These are phyloP conservation scores for Alcedo quadribrachys DNA, from an alignment of 2,797 vertebrate species.

Conservation along the genomic window DNA sequence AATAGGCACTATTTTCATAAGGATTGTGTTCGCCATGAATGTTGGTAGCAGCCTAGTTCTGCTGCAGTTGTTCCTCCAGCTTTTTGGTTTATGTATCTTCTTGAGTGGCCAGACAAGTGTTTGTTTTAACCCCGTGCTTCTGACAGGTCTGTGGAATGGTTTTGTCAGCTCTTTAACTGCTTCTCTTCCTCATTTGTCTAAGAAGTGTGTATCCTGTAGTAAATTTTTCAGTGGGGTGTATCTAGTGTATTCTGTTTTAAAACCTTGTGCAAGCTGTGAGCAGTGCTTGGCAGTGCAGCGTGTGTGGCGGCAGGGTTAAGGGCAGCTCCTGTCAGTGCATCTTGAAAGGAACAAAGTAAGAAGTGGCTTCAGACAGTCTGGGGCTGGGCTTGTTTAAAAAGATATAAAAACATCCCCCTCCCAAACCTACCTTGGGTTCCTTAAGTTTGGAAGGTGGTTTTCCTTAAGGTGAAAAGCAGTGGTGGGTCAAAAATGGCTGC, in stretches of 20 bases:
- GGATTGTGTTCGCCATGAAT: not conserved
- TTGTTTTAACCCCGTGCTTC: not conserved
- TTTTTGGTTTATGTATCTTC: not conserved
- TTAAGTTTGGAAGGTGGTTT: not conserved
- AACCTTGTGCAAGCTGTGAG: not conserved
- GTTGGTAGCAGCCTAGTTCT: not conserved
- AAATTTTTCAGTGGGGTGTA: not conserved
- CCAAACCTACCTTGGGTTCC: not conserved
- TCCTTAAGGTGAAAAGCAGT: not conserved
- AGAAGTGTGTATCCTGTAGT: not conserved
- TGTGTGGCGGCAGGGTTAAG: not conserved
- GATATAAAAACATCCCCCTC: not conserved
- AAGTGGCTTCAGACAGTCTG: not conserved
- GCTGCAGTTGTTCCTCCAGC: not conserved
- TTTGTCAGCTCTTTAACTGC: not conserved
- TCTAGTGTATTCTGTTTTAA: not conserved
- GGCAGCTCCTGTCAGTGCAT: not conserved
- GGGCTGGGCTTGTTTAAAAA: not conserved
- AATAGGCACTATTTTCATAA: not conserved
- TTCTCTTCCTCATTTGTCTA: not conserved
- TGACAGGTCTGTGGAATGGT: not conserved
- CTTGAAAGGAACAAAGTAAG: not conserved
- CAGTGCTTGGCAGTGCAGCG: not conserved
- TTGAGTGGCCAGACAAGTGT: not conserved
- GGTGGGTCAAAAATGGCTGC: not conserved